Conservation (phyloP, 2,797 vertebrate species). For the Lagorchestes hirsutus region DNA sequence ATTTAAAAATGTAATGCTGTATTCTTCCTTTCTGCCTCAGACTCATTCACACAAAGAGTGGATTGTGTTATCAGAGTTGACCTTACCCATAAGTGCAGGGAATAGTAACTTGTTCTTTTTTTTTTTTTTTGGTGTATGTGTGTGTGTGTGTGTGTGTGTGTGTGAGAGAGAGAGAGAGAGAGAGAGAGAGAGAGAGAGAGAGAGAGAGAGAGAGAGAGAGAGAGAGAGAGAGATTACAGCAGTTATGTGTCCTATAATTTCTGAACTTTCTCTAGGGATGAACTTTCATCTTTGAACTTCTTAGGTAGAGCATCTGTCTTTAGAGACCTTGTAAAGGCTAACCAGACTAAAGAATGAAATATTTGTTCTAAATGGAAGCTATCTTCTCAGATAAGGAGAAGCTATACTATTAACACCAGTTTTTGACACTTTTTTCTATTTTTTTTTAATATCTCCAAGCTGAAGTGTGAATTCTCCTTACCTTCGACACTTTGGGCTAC, state of each 20-base stretch:
- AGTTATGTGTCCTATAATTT: not conserved
- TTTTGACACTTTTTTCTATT: not conserved
- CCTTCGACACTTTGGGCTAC: not conserved
- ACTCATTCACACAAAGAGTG: not conserved
- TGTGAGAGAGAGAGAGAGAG: too few species aligned
- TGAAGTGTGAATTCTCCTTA: not conserved
- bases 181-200: too few species aligned
- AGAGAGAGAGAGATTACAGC: not conserved
- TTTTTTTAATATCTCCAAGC: not conserved
- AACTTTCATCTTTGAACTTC: not conserved
- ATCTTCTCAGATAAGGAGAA: not conserved
- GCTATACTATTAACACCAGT: not conserved
- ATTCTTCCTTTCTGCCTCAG: not conserved
- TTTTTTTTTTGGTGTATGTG: not conserved
- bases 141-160: too few species aligned
- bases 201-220: too few species aligned
- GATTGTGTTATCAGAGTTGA: not conserved
- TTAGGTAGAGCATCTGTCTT: not conserved
- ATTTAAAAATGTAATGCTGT: not conserved
- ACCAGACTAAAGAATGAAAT: not conserved
- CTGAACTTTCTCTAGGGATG: not conserved
- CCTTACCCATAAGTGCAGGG: not conserved
- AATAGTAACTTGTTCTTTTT: not conserved
- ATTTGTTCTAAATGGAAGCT: not conserved
- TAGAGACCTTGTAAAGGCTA: not conserved